Conservation (phyloP, 2,113 vertebrate genomes). For the Psilopsiagon aurifrons region DNA sequence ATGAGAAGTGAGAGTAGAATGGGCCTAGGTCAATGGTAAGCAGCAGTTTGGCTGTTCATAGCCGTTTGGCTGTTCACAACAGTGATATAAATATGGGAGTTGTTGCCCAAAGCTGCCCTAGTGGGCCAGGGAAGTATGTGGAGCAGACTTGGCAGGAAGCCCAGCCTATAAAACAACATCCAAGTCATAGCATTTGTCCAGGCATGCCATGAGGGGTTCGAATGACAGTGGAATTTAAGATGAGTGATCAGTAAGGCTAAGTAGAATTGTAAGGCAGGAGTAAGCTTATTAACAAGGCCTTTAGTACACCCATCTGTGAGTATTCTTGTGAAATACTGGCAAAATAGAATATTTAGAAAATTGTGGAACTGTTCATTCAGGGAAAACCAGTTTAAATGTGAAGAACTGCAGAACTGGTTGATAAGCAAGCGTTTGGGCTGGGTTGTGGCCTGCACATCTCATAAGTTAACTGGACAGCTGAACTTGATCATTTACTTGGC, state of each 20-base stretch:
- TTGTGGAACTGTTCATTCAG: background rate
- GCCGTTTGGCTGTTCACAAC: conserved; percentile 54
- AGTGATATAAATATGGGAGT: conserved; percentile 71
- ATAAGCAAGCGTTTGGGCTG: background rate
- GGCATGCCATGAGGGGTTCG: conserved; percentile 86
- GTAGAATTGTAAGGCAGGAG: conserved; percentile 38
- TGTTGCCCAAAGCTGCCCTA: conserved; percentile 77
- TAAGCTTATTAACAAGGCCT: conserved; percentile 4
- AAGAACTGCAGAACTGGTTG: background rate
- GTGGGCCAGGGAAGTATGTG: conserved; percentile 75
- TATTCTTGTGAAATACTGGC: background rate
- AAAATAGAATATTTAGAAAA: background rate
- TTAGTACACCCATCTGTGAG: background rate
- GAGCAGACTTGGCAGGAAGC: conserved; percentile 78
- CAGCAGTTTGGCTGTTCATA: conserved; percentile 52
- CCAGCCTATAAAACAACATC: conserved; percentile 76
- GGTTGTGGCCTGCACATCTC: background rate
- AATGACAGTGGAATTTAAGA: conserved; percentile 86
- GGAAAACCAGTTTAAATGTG: background rate
- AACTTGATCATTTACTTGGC: conserved; percentile 81
- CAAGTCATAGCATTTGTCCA: conserved; percentile 81
- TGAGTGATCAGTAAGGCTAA: conserved; percentile 68
- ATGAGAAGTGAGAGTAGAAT: conserved; percentile 47
- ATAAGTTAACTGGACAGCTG: conserved; percentile 71
- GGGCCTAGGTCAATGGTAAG: conserved; percentile 57